These are phyloP conservation scores for Galerucella pusilla DNA, from an alignment of 2,888 invertebrate species.

Conservation along the genomic window DNA sequence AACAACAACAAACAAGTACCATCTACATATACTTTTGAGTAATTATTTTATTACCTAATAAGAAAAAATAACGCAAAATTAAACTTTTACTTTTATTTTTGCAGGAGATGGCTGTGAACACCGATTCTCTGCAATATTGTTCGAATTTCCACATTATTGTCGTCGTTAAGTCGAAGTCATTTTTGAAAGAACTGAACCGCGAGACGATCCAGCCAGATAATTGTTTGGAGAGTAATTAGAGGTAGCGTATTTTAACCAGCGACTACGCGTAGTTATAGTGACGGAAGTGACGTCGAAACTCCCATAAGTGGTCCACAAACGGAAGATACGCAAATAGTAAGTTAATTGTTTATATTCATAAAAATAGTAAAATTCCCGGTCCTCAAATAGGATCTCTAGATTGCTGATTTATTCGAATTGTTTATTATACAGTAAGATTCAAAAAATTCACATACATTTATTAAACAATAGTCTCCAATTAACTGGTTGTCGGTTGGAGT, in stretches of 20 bases:
- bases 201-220: conserved; percentile 31
- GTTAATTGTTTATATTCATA: neutral
- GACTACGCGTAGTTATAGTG: conserved; percentile 5
- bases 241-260: neutral
- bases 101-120: conserved; percentile 49
- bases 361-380: neutral
- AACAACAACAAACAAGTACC: neutral
- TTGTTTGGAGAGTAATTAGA: conserved; percentile 36
- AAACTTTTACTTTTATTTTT: conserved; percentile 46
- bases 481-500: no score
- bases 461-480: no score
- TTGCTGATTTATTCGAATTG: no score
- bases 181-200: conserved; percentile 40
- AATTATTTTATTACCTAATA: conserved; percentile 25
- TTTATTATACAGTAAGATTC: no score
- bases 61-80: conserved; percentile 28
- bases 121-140: conserved; percentile 36
- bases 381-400: no score
- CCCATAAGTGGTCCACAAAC: neutral
- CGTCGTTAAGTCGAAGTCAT: conserved; percentile 39
- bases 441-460: no score
- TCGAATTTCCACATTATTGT: conserved; percentile 42
- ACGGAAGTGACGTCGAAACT: neutral
- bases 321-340: conserved; percentile 4
- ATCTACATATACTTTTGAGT: neutral